Evolutionary conservation across 2,113 vertebrate genomes (phyloP).

Genomic region (Heterochromis multidens): DNA sequence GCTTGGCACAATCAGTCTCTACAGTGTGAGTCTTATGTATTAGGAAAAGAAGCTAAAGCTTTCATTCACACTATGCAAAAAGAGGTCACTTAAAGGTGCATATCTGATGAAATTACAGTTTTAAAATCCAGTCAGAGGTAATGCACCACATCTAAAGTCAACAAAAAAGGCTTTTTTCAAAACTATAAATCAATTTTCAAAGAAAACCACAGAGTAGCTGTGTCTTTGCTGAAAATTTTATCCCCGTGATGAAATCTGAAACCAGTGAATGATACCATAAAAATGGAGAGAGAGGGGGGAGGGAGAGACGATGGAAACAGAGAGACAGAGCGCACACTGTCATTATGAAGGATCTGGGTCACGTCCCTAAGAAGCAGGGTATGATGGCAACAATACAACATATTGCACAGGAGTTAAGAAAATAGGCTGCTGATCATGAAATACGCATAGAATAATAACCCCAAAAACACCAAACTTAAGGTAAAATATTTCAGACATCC

Average conservation of each 20-base stretch:
- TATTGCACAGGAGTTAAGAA: slow-evolving; percentile 1
- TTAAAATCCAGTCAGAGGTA: not conserved
- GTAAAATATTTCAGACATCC: not conserved
- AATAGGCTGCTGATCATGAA: not conserved
- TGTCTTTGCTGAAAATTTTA: not conserved
- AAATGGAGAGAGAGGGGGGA: not conserved
- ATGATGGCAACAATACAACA: slow-evolving; percentile 14
- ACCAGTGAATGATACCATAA: slow-evolving; percentile 3
- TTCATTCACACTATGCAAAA: not conserved
- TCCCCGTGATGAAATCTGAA: not conserved
- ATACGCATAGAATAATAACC: not conserved
- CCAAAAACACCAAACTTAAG: not conserved
- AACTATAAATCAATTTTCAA: not conserved
- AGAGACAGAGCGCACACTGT: slow-evolving; percentile 6
- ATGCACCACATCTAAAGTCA: not conserved
- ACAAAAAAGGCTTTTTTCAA: not conserved
- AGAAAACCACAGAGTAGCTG: not conserved
- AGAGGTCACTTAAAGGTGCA: not conserved
- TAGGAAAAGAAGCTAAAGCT: not conserved
- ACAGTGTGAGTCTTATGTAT: not conserved
- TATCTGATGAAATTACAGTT: not conserved
- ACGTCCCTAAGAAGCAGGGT: slow-evolving; percentile 35
- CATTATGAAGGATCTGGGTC: slow-evolving; percentile 60
- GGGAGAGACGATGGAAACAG: not conserved
- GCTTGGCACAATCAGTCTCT: not conserved